Base-by-base conservation (phyloP, 2,797 vertebrate species). In the Austrolebias charrua region DNA sequence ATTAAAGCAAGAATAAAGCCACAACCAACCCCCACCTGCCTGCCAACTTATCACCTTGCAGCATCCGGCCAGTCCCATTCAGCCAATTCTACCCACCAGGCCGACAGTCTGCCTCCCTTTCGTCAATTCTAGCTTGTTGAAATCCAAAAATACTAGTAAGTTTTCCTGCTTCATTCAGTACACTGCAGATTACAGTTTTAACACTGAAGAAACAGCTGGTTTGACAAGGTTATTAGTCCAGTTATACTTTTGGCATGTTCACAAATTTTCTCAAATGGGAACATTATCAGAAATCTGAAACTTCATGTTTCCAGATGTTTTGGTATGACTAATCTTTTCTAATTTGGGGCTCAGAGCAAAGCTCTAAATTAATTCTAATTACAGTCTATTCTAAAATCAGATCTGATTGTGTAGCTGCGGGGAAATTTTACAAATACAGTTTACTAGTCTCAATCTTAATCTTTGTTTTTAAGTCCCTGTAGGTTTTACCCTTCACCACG, bases 81-180 rank as follows among this genome's bases (percentile, higher is more conserved):
- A 95, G 94, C 96, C 97, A 96, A 97, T 95, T 98, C 97, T 97
- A 95, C 96, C 95, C 95, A 95, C 97, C 95, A 95, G 93, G 95
- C 95, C 95, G 95, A 94, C 97, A 97, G 96, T 98, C 95, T 96
- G 95, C 95, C 95, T 96, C 94, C 96, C 94, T 92, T 91, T 93
- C 93, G 89, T 95, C 97, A 97, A 98, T 96, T 98, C 96, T 99
- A 99, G 97, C 97, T 98, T 98, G 97, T 99, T 99, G 97, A 98
- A 94, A 98, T 96, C 96, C 95, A 95, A 97, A 98, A 98, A 95
- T 88, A 97, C 97, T 98, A 98, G 97, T 99, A 99, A 98, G 97
- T 99, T 98, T 97, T 98, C 97, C 96, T 98, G 97, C 96, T 98
- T 98, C 96, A 93, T 98, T 98, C 95, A 97, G 97, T 98, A 96